Percentiles rank a stretch among this genome's conserved stretches.
phyloP scores from a whole-genome alignment of 2,888 invertebrate genomes.

The Andricus curvator region DNA sequence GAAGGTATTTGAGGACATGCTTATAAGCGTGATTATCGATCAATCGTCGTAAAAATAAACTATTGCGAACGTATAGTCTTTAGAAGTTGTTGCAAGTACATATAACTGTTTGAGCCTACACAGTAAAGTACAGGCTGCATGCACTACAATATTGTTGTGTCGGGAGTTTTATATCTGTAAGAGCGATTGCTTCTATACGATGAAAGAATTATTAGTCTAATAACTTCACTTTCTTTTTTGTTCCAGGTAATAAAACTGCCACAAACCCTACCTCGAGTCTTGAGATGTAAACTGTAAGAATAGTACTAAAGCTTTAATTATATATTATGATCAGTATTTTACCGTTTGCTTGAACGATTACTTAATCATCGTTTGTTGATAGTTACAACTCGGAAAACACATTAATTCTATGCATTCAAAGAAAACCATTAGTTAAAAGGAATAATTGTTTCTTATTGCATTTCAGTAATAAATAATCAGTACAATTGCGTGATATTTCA shows the following conservation, averaged over 20 bases:
- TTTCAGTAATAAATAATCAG: no score
- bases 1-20: not conserved
- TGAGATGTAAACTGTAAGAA: slow-evolving; percentile 15
- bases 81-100: not conserved
- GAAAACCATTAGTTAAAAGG: not conserved
- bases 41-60: slow-evolving; percentile 8
- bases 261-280: not conserved
- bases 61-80: not conserved
- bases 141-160: slow-evolving; percentile 9
- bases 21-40: slow-evolving; percentile 28
- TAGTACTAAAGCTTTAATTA: slow-evolving; percentile 6
- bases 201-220: slow-evolving; percentile 30
- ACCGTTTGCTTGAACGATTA: not conserved
- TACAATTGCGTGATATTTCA: no score
- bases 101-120: not conserved
- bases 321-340: not conserved
- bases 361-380: not conserved
- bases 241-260: slow-evolving; percentile 6
- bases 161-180: slow-evolving; percentile 4
- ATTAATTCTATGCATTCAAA: not conserved
- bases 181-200: slow-evolving; percentile 2
- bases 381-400: not conserved
- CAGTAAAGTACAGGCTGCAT: not conserved
- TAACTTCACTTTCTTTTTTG: slow-evolving; percentile 29
- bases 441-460: not conserved